Conservation (phyloP, 2,797 vertebrate species). For the Rhabdophis nuchalis region DNA sequence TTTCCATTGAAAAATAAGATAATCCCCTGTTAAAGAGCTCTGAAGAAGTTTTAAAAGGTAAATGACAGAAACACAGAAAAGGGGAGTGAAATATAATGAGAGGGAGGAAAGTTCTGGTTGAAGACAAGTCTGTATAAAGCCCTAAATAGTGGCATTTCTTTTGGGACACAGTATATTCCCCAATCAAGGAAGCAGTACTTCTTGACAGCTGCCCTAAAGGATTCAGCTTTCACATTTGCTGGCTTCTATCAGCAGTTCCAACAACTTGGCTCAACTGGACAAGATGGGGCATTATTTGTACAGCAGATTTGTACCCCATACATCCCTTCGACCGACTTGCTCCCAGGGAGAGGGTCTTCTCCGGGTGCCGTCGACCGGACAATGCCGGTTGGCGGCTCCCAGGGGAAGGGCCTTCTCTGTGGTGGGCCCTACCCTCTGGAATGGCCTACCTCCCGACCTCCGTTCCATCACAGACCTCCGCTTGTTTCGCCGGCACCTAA, state of each 20-base stretch:
- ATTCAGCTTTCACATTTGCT: background rate
- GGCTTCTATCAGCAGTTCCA: background rate
- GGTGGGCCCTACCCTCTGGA: too few species aligned
- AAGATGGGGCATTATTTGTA: background rate
- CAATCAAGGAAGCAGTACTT: background rate
- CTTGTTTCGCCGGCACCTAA: too few species aligned
- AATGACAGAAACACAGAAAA: background rate
- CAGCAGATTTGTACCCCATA: too few species aligned
- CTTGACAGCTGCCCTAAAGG: background rate
- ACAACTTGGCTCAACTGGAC: background rate
- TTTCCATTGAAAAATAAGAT: background rate
- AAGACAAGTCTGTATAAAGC: background rate
- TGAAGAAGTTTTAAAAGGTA: background rate
- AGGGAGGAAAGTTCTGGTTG: background rate
- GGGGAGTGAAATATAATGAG: background rate
- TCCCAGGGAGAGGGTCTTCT: too few species aligned
- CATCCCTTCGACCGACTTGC: too few species aligned
- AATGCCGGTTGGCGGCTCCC: too few species aligned
- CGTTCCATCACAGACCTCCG: too few species aligned
- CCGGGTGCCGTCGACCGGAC: too few species aligned
- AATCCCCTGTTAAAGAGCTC: background rate
- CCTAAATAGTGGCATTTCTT: background rate
- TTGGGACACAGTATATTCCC: background rate
- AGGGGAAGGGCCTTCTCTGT: too few species aligned
- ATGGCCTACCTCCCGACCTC: too few species aligned